These are phyloP conservation scores for Amphiprion percula DNA, from an alignment of 2,113 vertebrate genomes.

Conservation along the genomic window DNA sequence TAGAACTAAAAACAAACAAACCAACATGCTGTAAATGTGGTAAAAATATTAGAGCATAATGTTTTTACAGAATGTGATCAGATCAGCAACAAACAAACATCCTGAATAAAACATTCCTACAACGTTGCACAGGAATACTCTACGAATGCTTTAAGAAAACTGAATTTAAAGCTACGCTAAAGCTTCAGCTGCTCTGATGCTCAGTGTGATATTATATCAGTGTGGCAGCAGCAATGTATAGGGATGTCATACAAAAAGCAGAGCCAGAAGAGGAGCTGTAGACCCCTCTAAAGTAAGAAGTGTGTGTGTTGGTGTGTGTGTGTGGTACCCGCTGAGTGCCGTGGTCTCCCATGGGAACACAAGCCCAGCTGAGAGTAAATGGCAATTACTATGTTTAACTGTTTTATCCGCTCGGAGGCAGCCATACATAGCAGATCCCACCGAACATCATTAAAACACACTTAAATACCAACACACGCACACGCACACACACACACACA, in stretches of 20 bases:
- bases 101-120: no score
- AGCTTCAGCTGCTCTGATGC: constrained; percentile 46
- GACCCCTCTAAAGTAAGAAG: constrained; percentile 33
- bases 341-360: constrained; percentile 66
- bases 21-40: no score
- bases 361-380: constrained; percentile 80
- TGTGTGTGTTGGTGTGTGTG: constrained; percentile 29
- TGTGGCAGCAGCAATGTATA: constrained; percentile 27
- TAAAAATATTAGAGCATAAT: no score
- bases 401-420: constrained; percentile 75
- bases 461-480: constrained; percentile 42
- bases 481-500: constrained; percentile 11
- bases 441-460: constrained; percentile 73
- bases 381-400: constrained; percentile 80
- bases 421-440: constrained; percentile 68
- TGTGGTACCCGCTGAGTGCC: constrained; percentile 37
- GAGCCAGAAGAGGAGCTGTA: constrained; percentile 15
- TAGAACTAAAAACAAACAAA: no score
- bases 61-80: no score
- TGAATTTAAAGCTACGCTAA: no score
- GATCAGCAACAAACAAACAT: no score
- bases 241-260: constrained; percentile 18
- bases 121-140: no score
- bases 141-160: no score
- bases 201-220: constrained; percentile 44